Percentiles rank a stretch among this genome's conserved stretches.
Conservation (phyloP, 1,140 invertebrate species). For the Ptiloglossa arizonensis region DNA sequence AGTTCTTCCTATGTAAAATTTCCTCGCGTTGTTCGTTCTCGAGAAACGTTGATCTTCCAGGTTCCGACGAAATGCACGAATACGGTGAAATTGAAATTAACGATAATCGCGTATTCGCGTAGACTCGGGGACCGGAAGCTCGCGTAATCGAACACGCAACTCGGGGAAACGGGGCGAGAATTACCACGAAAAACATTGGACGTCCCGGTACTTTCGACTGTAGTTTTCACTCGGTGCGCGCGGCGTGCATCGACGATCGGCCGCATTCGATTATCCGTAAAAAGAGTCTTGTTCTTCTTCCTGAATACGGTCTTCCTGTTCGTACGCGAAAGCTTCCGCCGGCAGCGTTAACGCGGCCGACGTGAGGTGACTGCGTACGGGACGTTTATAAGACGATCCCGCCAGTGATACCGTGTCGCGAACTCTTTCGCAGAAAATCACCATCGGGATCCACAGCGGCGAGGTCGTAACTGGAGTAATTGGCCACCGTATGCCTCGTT, state of each 20-base stretch:
- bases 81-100: no score
- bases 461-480: slow-evolving; percentile 98
- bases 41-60: no score
- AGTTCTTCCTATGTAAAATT: no score
- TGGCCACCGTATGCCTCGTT: slow-evolving; percentile 97
- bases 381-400: background rate
- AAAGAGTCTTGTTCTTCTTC: slow-evolving; percentile 37
- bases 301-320: slow-evolving; percentile 33
- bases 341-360: slow-evolving; percentile 9
- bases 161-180: no score
- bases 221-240: background rate
- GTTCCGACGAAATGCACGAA: no score
- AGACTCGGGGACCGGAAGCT: no score
- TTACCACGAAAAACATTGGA: no score
- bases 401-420: background rate
- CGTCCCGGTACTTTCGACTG: no score
- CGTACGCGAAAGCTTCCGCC: slow-evolving; percentile 33
- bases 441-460: slow-evolving; percentile 97
- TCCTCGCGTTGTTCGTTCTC: no score
- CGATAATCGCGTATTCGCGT: no score
- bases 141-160: no score
- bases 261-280: slow-evolving; percentile 38
- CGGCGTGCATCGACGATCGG: background rate
- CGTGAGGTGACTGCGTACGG: slow-evolving; percentile 24
- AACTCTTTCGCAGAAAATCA: slow-evolving; percentile 88